Conservation (phyloP, 35 echinoderm and acorn worm genomes). For the Hemicentrotus pulcherrimus region DNA sequence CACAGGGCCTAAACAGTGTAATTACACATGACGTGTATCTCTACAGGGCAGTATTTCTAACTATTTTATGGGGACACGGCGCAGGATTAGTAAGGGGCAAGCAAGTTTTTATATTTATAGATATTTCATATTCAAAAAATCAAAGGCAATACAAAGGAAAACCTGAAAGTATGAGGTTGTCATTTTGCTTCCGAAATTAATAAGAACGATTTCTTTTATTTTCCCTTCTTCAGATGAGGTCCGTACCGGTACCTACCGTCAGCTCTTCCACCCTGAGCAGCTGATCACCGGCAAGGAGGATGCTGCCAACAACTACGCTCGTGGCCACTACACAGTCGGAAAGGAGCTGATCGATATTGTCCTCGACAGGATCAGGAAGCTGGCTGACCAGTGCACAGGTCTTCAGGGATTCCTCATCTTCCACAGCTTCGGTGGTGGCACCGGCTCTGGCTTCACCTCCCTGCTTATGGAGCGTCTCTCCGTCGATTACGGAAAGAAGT, state of each 20-base stretch:
- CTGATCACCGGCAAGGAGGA: constrained; percentile 72
- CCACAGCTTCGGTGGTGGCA: constrained; percentile 89
- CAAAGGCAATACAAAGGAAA: no score
- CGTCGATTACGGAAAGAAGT: constrained; percentile 91
- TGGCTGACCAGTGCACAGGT: constrained; percentile 89
- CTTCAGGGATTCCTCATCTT: constrained; percentile 89
- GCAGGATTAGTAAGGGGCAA: no score
- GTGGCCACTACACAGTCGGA: constrained; percentile 64
- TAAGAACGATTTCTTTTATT: no score
- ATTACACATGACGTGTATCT: no score
- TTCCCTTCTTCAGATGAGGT: constrained; percentile 64
- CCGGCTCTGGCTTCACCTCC: constrained; percentile 78
- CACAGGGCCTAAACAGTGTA: no score
- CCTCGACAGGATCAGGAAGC: constrained; percentile 63
- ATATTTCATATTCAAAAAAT: no score
- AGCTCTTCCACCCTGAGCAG: constrained; percentile 69
- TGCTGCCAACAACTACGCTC: constrained; percentile 70
- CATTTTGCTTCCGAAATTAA: no score
- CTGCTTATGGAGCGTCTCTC: constrained; percentile 91
- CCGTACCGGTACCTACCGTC: constrained; percentile 79
- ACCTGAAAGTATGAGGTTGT: no score
- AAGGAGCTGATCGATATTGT: constrained; percentile 57
- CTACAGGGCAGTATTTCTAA: no score
- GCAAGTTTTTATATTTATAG: no score
- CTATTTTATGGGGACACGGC: no score